Evolutionary conservation across 1,140 invertebrate genomes (phyloP).

Genomic region (Psilanteris sp.): DNA sequence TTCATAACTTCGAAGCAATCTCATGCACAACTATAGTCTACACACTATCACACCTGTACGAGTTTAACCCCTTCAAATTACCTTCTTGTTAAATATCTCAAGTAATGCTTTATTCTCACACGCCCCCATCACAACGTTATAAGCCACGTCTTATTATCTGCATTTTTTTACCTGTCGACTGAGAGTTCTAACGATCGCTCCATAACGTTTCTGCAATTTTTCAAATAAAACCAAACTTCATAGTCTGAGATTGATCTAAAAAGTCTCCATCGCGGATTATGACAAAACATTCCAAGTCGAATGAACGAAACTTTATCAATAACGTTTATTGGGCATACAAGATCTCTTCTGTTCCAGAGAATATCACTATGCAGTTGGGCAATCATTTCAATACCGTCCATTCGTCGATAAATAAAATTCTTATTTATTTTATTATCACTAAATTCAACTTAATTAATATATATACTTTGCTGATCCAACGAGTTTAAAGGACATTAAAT

Average conservation of each 20-base stretch:
- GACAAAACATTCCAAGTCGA: too few species aligned
- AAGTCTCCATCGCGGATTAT: too few species aligned
- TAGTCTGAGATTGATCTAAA: constrained; percentile 10
- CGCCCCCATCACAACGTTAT: constrained; percentile 69
- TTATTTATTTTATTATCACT: too few species aligned
- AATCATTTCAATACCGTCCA: too few species aligned
- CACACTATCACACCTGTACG: constrained; percentile 50
- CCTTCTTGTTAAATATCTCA: constrained; percentile 75
- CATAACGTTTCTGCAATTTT: constrained; percentile 47
- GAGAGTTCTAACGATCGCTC: constrained; percentile 48
- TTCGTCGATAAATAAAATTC: too few species aligned
- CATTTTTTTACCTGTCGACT: constrained; percentile 54
- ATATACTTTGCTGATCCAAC: too few species aligned
- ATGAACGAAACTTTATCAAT: too few species aligned
- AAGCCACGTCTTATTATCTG: constrained; percentile 71
- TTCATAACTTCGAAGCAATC: constrained; percentile 28
- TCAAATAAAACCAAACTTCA: constrained; percentile 21
- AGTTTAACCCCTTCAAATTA: constrained; percentile 69
- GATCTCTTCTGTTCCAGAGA: too few species aligned
- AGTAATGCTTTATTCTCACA: constrained; percentile 73
- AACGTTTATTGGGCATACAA: too few species aligned
- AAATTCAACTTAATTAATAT: too few species aligned
- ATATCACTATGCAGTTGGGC: too few species aligned
- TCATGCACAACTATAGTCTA: constrained; percentile 14
- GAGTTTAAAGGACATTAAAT: too few species aligned